Base-by-base conservation (phyloP, 2,113 vertebrate genomes). In the Cyanistes caeruleus region DNA sequence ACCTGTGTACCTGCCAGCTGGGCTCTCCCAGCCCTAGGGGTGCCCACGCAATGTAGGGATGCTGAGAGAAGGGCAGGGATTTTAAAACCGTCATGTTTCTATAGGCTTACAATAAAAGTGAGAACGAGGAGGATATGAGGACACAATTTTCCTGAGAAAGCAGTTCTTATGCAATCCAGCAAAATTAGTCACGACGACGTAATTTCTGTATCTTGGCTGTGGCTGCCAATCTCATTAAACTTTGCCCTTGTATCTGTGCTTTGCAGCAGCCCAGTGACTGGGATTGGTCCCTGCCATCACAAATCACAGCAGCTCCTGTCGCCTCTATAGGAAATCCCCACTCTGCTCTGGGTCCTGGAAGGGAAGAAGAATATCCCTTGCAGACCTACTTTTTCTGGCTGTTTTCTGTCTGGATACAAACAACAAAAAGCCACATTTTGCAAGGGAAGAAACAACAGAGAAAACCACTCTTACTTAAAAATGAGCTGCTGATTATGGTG, bases 31-130 rank as follows among this genome's bases (percentile, higher is more conserved):
- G 33, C 18, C 33, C 46, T 7, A 13, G n/a, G 15, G 28, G 7
- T 53, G 64, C 25, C 55, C 48, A 16, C 0, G 5, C 21, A 37
- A 46, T 0, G 0, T 1, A 21, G 15, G 9, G 10, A n/a, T n/a
- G 11, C 5, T 28, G 56, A 80, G 27, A 59, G 24, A 70, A n/a
- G 15, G 16, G 39, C 18, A 41, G 77, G 33, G 46, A 49, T 77
- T 88, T 58, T 30, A 22, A 22, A 73, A 24, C 10, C 1, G 2
- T 5, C 2, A 2, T 13, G 1, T 62, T 88, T 25, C 37, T n/a
- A 13, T 4, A 51, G 55, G 51, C 22, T 94, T 55, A 9, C 1
- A 7, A 12, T 23, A 19, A 65, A 76, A 53, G 18, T 0, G 5
- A 67, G 8, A 41, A 52, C 2, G 15, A 37, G 10, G 52, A 83